Base-by-base conservation (phyloP, 2,797 vertebrate genomes). In the Phalanger gymnotis region DNA sequence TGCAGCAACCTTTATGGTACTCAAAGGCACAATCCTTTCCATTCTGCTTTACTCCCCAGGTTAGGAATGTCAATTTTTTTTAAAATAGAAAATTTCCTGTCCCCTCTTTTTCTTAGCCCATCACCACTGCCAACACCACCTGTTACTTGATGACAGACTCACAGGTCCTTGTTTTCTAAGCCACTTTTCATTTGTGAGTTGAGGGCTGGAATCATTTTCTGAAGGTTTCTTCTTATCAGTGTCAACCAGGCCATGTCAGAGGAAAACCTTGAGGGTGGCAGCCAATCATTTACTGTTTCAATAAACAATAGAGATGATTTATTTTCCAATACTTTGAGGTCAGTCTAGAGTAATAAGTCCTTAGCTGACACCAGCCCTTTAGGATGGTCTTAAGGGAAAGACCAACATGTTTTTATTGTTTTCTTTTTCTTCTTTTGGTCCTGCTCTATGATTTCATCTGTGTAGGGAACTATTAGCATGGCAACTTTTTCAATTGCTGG, bases 1-100 rank as follows among this genome's bases (percentile, higher is more conserved):
- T 27, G 22, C 98, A 97, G 58, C 95, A 94, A 95, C 97, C 97
- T 97, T 97, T 95, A 73, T 57, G 90, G 91, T 58, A 66, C 61
- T 95, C n/a, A 53, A 95, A 73, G 95, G 58, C 94, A 95, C 96
- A 92, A 54, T 95, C 92, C 73, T 95, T 96, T 94, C 92, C 94
- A 25, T 93, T 96, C 87, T 51, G 30, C 52, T 96, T 94, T 93
- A 73, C 53, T 93, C 55, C 95, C 89, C 16, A 19, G 13, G 93
- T 47, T n/a, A 97, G 40, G 55, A 54, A 91, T 52, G 53, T 16
- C 91, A 91, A 92, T 47, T 53, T 52, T 95, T n/a, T 73, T 73
- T 7, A 73, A 93, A 52, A 3, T 0, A 52, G 61, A 58, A 66
- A 22, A 34, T 13, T 55, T 81, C 34, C 81, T 53, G 5, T 34